A percentile compares a stretch with the other conserved stretches of the same genome.
phyloP scores from a whole-genome alignment of 2,113 vertebrate genomes.

The Ceyx cyanopectus region DNA sequence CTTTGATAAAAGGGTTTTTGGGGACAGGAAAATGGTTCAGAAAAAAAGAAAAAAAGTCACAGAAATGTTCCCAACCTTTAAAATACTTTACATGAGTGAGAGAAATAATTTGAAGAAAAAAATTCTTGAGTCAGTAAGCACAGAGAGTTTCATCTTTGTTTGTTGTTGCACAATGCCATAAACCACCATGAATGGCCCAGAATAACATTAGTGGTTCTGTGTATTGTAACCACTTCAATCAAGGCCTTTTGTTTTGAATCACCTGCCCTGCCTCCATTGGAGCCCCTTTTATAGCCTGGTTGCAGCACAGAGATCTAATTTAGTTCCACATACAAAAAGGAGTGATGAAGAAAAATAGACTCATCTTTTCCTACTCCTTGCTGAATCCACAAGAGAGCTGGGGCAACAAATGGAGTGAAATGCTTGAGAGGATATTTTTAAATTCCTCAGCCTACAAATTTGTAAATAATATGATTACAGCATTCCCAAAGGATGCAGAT shows the following conservation, averaged over 20 bases:
- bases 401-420: background rate
- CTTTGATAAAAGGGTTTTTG: conserved; percentile 67
- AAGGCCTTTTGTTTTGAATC: conserved; percentile 74
- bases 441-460: background rate
- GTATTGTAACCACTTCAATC: conserved; percentile 67
- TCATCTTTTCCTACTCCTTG: background rate
- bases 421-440: background rate
- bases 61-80: conserved; percentile 37
- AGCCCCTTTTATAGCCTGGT: conserved; percentile 49
- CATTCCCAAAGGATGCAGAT: background rate
- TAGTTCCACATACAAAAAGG: conserved; percentile 33
- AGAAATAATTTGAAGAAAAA: conserved; percentile 8
- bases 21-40: conserved; percentile 36
- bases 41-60: background rate
- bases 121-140: conserved; percentile 20
- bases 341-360: conserved; percentile 8
- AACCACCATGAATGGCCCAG: conserved; percentile 56
- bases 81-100: conserved; percentile 33
- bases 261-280: conserved; percentile 64
- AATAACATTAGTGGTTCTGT: conserved; percentile 69
- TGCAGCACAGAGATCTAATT: conserved; percentile 50
- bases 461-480: background rate
- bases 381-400: background rate
- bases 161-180: conserved; percentile 52
- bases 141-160: conserved; percentile 62